These are phyloP conservation scores for Pocillopora meandrina DNA, from an alignment of 92 coral and sea anemone genomes.

Conservation along the genomic window DNA sequence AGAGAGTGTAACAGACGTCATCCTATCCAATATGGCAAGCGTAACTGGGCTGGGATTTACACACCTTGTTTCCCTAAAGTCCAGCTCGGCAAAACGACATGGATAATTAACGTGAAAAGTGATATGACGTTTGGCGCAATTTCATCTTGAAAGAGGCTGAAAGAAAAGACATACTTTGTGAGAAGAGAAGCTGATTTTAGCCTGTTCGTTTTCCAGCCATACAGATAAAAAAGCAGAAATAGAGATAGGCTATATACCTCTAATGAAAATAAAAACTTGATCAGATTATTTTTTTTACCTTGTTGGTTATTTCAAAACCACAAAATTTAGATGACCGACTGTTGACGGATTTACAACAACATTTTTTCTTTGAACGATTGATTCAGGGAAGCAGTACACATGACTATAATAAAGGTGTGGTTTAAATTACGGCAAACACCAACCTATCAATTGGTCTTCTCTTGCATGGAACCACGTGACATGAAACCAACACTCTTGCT, in stretches of 20 bases:
- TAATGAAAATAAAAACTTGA: too few relatives aligned
- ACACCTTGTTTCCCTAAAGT: too few relatives aligned
- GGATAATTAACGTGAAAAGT: background rate
- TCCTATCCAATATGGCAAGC: background rate
- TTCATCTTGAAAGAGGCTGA: background rate
- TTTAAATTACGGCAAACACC: background rate
- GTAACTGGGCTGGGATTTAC: too few relatives aligned
- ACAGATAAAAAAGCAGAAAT: background rate
- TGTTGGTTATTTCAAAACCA: too few relatives aligned
- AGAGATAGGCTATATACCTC: background rate
- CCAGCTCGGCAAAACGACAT: too few relatives aligned
- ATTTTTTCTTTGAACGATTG: too few relatives aligned
- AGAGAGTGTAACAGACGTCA: background rate
- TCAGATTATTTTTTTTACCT: too few relatives aligned
- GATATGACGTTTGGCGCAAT: background rate
- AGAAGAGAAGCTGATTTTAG: background rate
- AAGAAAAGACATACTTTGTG: background rate
- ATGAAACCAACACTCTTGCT: slow-evolving; percentile 63
- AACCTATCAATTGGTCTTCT: slow-evolving; percentile 1
- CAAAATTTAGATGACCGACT: too few relatives aligned
- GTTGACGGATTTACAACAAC: too few relatives aligned
- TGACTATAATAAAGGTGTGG: too few relatives aligned
- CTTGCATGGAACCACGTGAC: slow-evolving; percentile 20
- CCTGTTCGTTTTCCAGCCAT: background rate
- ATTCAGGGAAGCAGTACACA: too few relatives aligned